Evolutionary conservation across 2,113 vertebrate genomes (phyloP).

Genomic region (Sminthopsis crassicaudata): DNA sequence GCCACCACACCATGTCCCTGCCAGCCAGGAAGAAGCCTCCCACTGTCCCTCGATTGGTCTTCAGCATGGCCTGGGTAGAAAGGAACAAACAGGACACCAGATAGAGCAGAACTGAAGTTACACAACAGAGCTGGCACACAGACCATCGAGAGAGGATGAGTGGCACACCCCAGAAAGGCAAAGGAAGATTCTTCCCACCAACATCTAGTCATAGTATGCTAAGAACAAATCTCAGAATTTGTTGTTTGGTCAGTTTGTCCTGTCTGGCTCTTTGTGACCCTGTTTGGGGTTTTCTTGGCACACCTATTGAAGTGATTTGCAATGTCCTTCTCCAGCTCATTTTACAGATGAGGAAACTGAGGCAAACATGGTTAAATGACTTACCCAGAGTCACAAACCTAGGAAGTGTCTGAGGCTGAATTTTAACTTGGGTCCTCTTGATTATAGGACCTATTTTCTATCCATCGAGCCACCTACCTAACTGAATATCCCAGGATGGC

Average conservation of each 20-base stretch:
- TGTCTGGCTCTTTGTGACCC: background rate
- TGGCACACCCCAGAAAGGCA: background rate
- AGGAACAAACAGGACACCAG: background rate
- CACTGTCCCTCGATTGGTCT: conserved; percentile 85
- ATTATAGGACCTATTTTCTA: background rate
- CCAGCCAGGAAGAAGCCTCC: conserved; percentile 91
- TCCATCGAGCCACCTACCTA: too few relatives aligned
- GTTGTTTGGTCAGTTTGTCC: background rate
- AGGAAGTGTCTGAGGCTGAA: background rate
- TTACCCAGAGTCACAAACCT: background rate
- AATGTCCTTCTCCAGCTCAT: background rate
- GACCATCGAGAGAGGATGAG: background rate
- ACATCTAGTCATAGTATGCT: background rate
- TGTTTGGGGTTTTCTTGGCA: too few relatives aligned
- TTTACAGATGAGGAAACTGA: background rate
- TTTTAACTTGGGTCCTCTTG: background rate
- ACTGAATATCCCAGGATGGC: background rate
- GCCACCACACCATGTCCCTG: conserved; percentile 90
- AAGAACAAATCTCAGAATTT: background rate
- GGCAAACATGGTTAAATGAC: background rate
- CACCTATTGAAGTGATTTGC: too few relatives aligned
- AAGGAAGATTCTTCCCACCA: background rate
- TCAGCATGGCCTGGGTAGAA: conserved; percentile 85
- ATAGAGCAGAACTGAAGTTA: background rate
- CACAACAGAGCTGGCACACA: background rate